phyloP scores from a whole-genome alignment of 2,113 vertebrate genomes.

The Melanocharis versteri region DNA sequence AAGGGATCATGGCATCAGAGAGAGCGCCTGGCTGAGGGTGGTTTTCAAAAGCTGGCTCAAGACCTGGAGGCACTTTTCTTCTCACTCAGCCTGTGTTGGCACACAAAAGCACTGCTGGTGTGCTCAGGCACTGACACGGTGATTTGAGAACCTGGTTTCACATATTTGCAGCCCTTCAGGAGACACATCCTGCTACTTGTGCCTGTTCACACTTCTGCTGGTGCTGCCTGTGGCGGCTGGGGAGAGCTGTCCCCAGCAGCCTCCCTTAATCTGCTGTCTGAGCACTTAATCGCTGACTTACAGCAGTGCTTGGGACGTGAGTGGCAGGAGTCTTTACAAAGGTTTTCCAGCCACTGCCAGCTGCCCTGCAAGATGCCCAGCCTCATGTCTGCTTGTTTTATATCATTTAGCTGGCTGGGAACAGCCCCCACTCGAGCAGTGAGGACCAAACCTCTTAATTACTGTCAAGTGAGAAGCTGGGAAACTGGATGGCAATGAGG shows the following conservation, averaged over 20 bases:
- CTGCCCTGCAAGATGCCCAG: background rate
- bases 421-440: background rate
- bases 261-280: background rate
- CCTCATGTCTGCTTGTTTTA: background rate
- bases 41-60: background rate
- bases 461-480: background rate
- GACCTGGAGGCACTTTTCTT: background rate
- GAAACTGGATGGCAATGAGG: background rate
- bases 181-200: background rate
- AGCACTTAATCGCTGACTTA: background rate
- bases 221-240: rapidly evolving
- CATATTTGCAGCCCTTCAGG: background rate
- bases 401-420: background rate
- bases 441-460: background rate
- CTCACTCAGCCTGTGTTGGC: background rate
- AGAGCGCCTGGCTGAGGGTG: background rate
- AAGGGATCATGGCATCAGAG: background rate
- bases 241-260: background rate
- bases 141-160: background rate
- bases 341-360: background rate
- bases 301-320: background rate
- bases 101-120: background rate
- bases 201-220: background rate
- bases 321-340: background rate
- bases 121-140: rapidly evolving